phyloP scores from a whole-genome alignment of 2,113 vertebrate genomes.

The Odontophorus gujanensis region DNA sequence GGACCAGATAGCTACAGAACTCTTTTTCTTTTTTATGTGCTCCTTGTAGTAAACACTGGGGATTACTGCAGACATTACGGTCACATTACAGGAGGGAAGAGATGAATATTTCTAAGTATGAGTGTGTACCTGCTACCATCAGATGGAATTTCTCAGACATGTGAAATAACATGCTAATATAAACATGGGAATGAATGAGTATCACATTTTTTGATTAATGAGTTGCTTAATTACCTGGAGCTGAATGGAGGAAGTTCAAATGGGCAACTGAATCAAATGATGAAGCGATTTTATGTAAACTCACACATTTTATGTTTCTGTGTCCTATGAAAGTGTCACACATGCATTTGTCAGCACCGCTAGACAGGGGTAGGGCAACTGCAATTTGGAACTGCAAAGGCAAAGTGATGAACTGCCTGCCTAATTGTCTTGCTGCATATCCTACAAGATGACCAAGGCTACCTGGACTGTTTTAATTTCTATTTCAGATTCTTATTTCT shows the following conservation, averaged over 20 bases:
- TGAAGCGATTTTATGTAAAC: neutral
- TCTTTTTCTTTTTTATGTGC: neutral
- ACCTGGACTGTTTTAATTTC: neutral
- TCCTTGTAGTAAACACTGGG: neutral
- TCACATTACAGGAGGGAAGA: neutral
- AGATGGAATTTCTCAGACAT: neutral
- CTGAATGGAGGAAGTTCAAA: neutral
- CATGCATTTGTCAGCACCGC: neutral
- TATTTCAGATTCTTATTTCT: neutral
- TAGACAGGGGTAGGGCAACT: neutral
- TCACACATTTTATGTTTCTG: neutral
- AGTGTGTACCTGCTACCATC: neutral
- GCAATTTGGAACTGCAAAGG: neutral
- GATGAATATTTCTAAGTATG: neutral
- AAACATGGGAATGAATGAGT: neutral
- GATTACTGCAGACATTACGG: neutral
- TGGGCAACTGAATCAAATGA: neutral
- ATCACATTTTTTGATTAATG: neutral
- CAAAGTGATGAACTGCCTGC: neutral
- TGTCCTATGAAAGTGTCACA: neutral
- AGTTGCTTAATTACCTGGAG: neutral
- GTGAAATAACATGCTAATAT: neutral
- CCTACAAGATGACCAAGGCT: neutral
- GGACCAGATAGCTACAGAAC: neutral
- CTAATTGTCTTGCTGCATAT: neutral